A percentile compares a stretch with the other conserved stretches of the same genome.
These are phyloP conservation scores for Hoplostethus mediterraneus DNA, from an alignment of 2,797 vertebrate genomes.

Conservation along the genomic window DNA sequence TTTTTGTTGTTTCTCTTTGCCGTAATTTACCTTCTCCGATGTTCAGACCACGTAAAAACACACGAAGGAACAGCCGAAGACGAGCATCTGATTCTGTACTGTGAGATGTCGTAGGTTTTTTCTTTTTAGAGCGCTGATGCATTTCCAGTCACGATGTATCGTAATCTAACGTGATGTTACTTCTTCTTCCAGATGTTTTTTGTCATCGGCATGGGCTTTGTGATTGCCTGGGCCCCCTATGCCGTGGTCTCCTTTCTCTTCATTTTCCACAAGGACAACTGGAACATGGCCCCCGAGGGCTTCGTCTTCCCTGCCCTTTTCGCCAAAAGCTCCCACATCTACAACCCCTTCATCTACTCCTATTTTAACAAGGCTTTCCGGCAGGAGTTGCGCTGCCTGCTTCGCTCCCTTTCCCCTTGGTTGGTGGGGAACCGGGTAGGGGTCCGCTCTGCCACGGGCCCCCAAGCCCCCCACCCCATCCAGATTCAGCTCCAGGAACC, in stretches of 20 bases:
- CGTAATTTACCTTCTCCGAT: too few relatives aligned
- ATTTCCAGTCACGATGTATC: background rate
- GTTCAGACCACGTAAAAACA: too few relatives aligned
- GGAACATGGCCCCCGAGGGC: conserved; percentile 71
- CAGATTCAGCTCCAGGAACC: conserved; percentile 79
- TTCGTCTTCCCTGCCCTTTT: conserved; percentile 79
- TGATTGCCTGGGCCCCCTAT: conserved; percentile 79
- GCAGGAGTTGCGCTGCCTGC: conserved; percentile 66
- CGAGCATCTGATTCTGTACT: background rate
- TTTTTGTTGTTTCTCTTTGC: background rate
- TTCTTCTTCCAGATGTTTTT: conserved; percentile 79
- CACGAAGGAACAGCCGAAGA: too few relatives aligned
- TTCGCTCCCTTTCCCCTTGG: conserved; percentile 44
- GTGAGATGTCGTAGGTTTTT: too few relatives aligned
- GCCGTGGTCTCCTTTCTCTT: conserved; percentile 78
- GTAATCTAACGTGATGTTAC: background rate
- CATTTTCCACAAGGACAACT: conserved; percentile 71
- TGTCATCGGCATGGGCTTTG: conserved; percentile 80
- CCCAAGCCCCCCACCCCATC: conserved; percentile 56
- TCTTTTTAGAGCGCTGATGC: background rate
- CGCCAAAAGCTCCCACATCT: conserved; percentile 82
- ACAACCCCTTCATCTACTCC: conserved; percentile 85
- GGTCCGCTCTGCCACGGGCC: background rate
- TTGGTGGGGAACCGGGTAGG: conserved; percentile 59
- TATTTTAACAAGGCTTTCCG: conserved; percentile 82